Percentiles rank a stretch among this genome's conserved stretches.
Evolutionary conservation across 2,888 invertebrate species (phyloP).

Genomic region (Priocnemis perturbator): DNA sequence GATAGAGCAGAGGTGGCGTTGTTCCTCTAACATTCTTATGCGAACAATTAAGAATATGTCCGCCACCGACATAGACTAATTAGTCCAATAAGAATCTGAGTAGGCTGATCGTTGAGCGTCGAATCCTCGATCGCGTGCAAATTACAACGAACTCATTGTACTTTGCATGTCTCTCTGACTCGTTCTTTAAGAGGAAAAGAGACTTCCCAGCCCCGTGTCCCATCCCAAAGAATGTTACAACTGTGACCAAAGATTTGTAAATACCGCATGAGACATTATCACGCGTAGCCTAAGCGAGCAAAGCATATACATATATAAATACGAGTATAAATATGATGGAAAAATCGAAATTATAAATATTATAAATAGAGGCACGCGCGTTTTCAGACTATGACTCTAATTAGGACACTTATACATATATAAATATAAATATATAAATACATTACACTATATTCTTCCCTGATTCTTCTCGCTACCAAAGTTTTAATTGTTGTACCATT

Average conservation of each 20-base stretch:
- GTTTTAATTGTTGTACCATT: slow-evolving; percentile 73
- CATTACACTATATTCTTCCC: slow-evolving; percentile 55
- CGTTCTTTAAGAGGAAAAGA: neutral
- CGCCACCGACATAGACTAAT: neutral
- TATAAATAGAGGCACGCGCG: slow-evolving; percentile 53
- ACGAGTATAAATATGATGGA: slow-evolving; percentile 44
- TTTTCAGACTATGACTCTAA: no score
- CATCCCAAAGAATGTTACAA: slow-evolving; percentile 52
- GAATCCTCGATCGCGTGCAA: slow-evolving; percentile 25
- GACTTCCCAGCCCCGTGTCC: neutral
- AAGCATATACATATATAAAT: slow-evolving; percentile 62
- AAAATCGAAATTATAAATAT: slow-evolving; percentile 57
- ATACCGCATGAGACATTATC: slow-evolving; percentile 64
- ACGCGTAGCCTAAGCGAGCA: slow-evolving; percentile 60
- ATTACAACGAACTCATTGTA: slow-evolving; percentile 41
- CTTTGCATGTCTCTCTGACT: neutral
- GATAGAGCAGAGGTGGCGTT: no score
- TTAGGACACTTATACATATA: no score
- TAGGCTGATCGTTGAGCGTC: slow-evolving; percentile 38
- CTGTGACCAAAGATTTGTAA: slow-evolving; percentile 68
- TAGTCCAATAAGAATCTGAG: neutral
- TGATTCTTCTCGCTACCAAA: slow-evolving; percentile 65
- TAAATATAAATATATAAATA: no score
- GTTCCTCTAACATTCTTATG: no score
- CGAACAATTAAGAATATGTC: neutral